phyloP scores from a whole-genome alignment of 2,888 invertebrate species.

The Tridacna crocea region DNA sequence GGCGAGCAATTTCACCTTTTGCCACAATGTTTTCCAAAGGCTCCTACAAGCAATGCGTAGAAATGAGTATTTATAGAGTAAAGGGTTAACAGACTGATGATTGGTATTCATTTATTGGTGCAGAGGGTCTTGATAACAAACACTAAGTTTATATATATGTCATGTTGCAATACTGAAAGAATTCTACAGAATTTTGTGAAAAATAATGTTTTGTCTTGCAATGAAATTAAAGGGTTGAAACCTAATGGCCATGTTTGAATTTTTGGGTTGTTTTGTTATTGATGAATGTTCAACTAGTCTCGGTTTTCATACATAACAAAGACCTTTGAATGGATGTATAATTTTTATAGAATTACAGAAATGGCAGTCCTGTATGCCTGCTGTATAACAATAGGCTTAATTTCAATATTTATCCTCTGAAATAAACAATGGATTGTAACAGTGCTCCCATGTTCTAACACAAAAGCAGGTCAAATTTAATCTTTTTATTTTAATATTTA shows the following conservation, averaged over 20 bases:
- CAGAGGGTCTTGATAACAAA: too few relatives aligned
- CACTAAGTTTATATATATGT: too few relatives aligned
- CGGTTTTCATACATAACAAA: slow-evolving; percentile 19
- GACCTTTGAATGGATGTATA: slow-evolving; percentile 20
- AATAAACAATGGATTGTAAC: slow-evolving; percentile 13
- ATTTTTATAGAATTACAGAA: slow-evolving; percentile 19
- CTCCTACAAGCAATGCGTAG: too few relatives aligned
- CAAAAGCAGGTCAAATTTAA: too few relatives aligned
- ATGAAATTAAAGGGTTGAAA: background rate
- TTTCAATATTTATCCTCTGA: slow-evolving; percentile 17
- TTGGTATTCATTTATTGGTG: too few relatives aligned
- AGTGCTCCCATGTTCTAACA: background rate
- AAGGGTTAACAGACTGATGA: too few relatives aligned
- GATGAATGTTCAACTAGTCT: slow-evolving; percentile 9
- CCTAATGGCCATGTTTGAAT: slow-evolving; percentile 5
- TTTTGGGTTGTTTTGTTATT: slow-evolving; percentile 12
- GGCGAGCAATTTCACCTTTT: too few relatives aligned
- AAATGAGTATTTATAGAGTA: too few relatives aligned
- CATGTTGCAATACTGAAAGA: too few relatives aligned
- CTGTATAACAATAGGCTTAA: slow-evolving; percentile 17
- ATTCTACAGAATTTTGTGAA: too few relatives aligned
- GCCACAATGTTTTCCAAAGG: too few relatives aligned
- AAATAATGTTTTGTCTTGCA: background rate
- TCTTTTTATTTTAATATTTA: too few relatives aligned
- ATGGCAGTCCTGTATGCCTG: background rate